phyloP scores from a whole-genome alignment of 2,113 vertebrate genomes.

The Rhinoptilus africanus region DNA sequence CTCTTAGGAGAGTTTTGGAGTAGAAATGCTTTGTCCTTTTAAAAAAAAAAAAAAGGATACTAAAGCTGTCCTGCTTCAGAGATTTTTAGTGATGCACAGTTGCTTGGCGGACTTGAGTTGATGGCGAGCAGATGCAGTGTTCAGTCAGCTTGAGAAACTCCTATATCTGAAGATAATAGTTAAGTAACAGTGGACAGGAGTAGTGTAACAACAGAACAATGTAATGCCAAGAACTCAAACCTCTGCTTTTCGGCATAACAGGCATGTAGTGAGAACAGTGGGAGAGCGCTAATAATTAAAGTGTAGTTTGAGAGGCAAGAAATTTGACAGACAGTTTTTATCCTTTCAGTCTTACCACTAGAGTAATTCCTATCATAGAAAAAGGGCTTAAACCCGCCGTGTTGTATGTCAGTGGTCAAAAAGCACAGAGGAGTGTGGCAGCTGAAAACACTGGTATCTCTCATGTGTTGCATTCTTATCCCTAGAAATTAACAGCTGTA shows the following conservation, averaged over 20 bases:
- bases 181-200: neutral
- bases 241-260: neutral
- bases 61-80: neutral
- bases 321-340: neutral
- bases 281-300: neutral
- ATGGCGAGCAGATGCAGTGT: neutral
- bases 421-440: neutral
- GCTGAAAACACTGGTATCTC: neutral
- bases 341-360: neutral
- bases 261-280: neutral
- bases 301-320: neutral
- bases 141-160: neutral
- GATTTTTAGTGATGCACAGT: neutral
- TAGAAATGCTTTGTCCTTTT: neutral
- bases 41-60: neutral
- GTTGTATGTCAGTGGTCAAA: neutral
- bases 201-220: neutral
- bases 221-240: neutral
- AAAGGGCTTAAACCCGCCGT: accelerated
- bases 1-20: neutral
- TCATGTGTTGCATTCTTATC: neutral
- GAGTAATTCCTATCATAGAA: neutral
- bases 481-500: neutral
- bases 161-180: neutral
- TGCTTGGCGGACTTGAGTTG: neutral